phyloP scores from a whole-genome alignment of 2,797 vertebrate species.

The Huso huso region DNA sequence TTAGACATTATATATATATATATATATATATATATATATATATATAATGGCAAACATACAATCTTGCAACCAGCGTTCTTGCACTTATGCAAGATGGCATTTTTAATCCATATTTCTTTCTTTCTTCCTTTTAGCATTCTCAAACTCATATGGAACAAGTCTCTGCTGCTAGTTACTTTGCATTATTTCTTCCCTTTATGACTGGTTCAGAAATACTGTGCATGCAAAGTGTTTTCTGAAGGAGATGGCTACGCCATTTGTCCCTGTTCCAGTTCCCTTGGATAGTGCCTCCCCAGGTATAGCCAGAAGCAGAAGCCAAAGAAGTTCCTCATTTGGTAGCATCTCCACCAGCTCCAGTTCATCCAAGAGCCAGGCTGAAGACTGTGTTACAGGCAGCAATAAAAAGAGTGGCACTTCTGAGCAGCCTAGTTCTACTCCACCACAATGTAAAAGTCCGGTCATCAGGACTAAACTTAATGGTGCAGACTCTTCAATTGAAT shows the following conservation, averaged over 20 bases:
- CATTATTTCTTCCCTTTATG: no score
- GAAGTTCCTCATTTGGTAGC: slow-evolving; percentile 55
- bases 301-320: slow-evolving; percentile 40
- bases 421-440: slow-evolving; percentile 44
- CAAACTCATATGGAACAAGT: no score
- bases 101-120: no score
- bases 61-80: no score
- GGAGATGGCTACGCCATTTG: slow-evolving; percentile 68
- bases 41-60: no score
- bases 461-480: slow-evolving; percentile 66
- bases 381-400: slow-evolving; percentile 27
- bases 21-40: no score
- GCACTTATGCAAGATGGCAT: no score
- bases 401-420: slow-evolving; percentile 55
- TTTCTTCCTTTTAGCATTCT: no score
- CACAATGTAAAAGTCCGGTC: slow-evolving; percentile 56
- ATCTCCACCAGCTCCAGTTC: slow-evolving; percentile 52
- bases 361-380: slow-evolving; percentile 56
- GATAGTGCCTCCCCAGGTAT: slow-evolving; percentile 49
- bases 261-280: slow-evolving; percentile 65
- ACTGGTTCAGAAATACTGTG: no score
- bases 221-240: slow-evolving; percentile 1
- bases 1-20: no score
- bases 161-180: no score
- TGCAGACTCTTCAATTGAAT: slow-evolving; percentile 52